Evolutionary conservation across 2,888 invertebrate genomes (phyloP).

Genomic region (Drosophila mettleri): DNA sequence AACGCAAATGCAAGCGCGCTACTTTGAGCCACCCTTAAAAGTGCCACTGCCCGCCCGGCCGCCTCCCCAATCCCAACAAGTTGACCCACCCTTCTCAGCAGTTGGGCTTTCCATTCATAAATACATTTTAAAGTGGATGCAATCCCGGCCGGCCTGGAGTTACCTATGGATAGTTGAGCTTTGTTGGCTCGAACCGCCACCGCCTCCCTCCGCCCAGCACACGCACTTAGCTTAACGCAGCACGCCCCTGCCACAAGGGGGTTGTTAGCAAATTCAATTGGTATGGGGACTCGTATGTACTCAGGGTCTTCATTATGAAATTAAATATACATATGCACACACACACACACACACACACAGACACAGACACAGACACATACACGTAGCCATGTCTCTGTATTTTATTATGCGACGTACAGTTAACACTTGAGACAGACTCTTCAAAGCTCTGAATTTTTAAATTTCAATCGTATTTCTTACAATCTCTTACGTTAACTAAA

Average conservation of each 20-base stretch:
- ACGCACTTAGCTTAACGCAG: background rate
- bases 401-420: slow-evolving; percentile 46
- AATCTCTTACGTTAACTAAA: background rate
- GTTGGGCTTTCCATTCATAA: slow-evolving; percentile 65
- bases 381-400: background rate
- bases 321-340: slow-evolving; percentile 59
- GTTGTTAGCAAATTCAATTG: slow-evolving; percentile 58
- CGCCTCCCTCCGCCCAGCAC: background rate
- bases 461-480: slow-evolving; percentile 8
- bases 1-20: slow-evolving; percentile 8
- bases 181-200: slow-evolving; percentile 1
- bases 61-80: background rate
- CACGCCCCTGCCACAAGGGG: slow-evolving; percentile 16
- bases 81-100: slow-evolving; percentile 36
- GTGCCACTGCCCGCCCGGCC: background rate
- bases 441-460: background rate
- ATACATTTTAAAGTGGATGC: slow-evolving; percentile 77
- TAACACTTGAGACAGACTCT: slow-evolving; percentile 60
- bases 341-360: background rate
- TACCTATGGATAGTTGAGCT: slow-evolving; percentile 42
- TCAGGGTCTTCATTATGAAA: slow-evolving; percentile 70
- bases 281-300: slow-evolving; percentile 50
- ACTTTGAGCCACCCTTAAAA: slow-evolving; percentile 40
- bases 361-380: background rate
- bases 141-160: slow-evolving; percentile 48